A percentile compares a stretch with the other conserved stretches of the same genome.
Conservation (phyloP, 2,888 invertebrate species). For the Philaethria dido region DNA sequence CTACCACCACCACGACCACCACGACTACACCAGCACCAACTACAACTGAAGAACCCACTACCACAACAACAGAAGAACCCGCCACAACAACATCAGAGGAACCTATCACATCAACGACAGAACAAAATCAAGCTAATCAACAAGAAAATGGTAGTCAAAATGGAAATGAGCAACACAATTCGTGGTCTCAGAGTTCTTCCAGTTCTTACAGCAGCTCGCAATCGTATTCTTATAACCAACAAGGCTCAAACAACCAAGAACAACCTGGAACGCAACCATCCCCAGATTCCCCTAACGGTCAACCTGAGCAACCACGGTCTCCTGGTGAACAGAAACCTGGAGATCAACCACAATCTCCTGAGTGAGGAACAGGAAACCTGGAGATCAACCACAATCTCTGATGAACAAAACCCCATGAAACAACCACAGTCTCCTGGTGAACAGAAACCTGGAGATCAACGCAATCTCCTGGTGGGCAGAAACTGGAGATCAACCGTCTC, state of each 20-base stretch:
- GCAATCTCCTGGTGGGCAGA: neutral
- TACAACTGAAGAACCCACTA: neutral
- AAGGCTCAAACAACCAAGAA: neutral
- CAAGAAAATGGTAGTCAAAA: neutral
- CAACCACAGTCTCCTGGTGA: neutral
- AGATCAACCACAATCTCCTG: neutral
- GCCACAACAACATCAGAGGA: neutral
- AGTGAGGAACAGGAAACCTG: neutral
- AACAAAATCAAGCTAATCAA: neutral
- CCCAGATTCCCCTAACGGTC: neutral
- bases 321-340: no score
- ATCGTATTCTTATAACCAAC: neutral
- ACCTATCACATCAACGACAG: neutral
- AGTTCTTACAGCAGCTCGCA: neutral
- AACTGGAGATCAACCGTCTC: neutral
- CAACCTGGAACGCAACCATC: neutral
- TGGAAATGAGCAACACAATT: neutral
- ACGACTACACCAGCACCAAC: neutral
- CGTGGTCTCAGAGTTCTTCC: neutral
- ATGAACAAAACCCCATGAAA: no score
- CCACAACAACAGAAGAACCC: neutral
- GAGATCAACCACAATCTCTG: neutral
- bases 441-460: neutral
- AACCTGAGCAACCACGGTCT: neutral
- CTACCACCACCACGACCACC: neutral